Evolutionary conservation across 2,888 invertebrate species (phyloP).

Genomic region (Thymelicus lineola): DNA sequence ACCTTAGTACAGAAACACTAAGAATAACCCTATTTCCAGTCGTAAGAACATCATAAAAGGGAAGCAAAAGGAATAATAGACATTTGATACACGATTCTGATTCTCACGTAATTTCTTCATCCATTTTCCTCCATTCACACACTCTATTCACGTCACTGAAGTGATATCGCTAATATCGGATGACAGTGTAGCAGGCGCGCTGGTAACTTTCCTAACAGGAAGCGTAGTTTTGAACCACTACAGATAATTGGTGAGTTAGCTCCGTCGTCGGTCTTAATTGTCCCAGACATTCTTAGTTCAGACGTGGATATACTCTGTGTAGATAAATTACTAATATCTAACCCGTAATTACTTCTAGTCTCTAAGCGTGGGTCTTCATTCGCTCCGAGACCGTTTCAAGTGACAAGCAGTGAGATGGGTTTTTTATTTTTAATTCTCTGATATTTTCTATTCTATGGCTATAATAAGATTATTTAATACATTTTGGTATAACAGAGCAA

Average conservation of each 20-base stretch:
- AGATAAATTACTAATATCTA: constrained; percentile 12
- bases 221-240: constrained; percentile 74
- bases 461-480: no score
- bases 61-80: constrained; percentile 23
- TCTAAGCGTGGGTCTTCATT: neutral
- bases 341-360: neutral
- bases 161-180: constrained; percentile 68
- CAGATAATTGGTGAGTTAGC: constrained; percentile 74
- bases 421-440: neutral
- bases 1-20: neutral
- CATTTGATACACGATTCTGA: constrained; percentile 35
- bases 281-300: constrained; percentile 63
- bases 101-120: constrained; percentile 34
- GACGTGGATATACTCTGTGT: constrained; percentile 23
- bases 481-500: no score
- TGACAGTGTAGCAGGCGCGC: constrained; percentile 59
- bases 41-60: constrained; percentile 10
- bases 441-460: no score
- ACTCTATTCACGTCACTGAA: constrained; percentile 37
- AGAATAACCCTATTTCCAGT: neutral
- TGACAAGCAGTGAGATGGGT: neutral
- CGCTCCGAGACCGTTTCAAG: neutral
- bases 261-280: constrained; percentile 70
- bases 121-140: constrained; percentile 55
- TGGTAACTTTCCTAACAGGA: constrained; percentile 74